Evolutionary conservation across 2,888 invertebrate species (phyloP).

Genomic region (Pediacus dermestoides): DNA sequence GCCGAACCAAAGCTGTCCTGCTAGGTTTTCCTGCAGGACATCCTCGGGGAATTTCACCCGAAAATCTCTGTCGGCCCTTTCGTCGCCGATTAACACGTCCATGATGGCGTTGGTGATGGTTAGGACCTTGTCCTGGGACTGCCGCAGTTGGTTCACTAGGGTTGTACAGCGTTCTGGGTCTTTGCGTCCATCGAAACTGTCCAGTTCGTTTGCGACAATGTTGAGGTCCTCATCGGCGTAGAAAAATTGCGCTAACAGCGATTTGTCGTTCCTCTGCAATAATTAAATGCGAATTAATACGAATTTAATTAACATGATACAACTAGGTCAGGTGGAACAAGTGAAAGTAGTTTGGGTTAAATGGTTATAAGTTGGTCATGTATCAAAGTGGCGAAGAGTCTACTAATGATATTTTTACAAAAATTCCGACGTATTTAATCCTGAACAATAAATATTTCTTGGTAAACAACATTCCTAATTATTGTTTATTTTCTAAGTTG

Average conservation of each 20-base stretch:
- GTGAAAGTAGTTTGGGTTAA: no score
- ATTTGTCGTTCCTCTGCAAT: conserved; percentile 88
- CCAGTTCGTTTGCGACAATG: conserved; percentile 91
- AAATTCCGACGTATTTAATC: no score
- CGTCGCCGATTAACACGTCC: conserved; percentile 85
- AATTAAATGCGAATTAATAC: conserved; percentile 8
- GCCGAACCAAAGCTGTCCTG: conserved; percentile 99
- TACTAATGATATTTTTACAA: no score
- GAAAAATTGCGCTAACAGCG: conserved; percentile 93
- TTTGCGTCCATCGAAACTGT: conserved; percentile 98
- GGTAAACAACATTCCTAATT: no score
- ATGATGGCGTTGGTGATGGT: conserved; percentile 92
- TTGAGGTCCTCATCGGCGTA: conserved; percentile 97
- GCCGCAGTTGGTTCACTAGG: conserved; percentile 90
- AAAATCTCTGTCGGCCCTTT: conserved; percentile 89
- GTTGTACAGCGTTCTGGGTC: conserved; percentile 96
- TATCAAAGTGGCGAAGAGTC: no score
- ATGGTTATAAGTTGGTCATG: no score
- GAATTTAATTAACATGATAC: background rate
- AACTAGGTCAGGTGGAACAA: background rate
- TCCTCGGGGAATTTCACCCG: conserved; percentile 98
- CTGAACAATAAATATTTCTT: no score
- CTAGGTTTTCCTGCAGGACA: conserved; percentile 94
- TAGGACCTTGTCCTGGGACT: conserved; percentile 88
- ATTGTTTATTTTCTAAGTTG: no score